Evolutionary conservation across 2,888 invertebrate species (phyloP).

Genomic region (Drosophila subquinaria): DNA sequence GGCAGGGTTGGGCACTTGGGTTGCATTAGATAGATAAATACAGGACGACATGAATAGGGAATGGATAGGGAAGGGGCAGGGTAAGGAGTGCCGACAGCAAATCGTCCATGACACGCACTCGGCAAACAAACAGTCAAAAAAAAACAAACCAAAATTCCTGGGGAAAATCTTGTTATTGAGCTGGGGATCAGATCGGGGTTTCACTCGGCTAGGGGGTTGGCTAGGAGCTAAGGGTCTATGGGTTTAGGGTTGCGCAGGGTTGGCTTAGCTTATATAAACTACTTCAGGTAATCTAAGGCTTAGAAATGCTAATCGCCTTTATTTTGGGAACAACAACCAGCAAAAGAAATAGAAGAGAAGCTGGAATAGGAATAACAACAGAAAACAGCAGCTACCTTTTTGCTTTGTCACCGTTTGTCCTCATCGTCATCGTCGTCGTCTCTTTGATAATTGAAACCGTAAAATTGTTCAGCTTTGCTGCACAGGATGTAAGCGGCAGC

Average conservation of each 20-base stretch:
- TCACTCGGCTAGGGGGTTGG: slow-evolving; percentile 2
- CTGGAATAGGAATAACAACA: slow-evolving; percentile 7
- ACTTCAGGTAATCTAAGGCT: slow-evolving; percentile 82
- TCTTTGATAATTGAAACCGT: slow-evolving; percentile 80
- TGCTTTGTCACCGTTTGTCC: slow-evolving; percentile 74
- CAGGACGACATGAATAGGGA: slow-evolving; percentile 3
- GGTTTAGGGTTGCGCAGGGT: slow-evolving; percentile 23
- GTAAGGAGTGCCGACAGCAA: slow-evolving; percentile 37
- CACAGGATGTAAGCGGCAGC: slow-evolving; percentile 64
- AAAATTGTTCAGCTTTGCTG: slow-evolving; percentile 77
- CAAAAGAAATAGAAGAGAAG: slow-evolving; percentile 14
- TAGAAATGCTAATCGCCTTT: slow-evolving; percentile 82
- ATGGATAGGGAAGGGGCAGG: neutral
- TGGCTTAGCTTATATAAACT: slow-evolving; percentile 71
- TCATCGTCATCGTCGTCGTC: slow-evolving; percentile 28
- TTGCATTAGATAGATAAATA: slow-evolving; percentile 32
- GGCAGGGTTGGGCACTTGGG: slow-evolving; percentile 29
- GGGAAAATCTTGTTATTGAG: slow-evolving; percentile 72
- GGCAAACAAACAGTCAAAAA: slow-evolving; percentile 42
- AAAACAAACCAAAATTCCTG: slow-evolving; percentile 23
- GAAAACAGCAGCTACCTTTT: slow-evolving; percentile 62
- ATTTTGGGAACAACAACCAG: slow-evolving; percentile 56
- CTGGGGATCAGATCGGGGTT: slow-evolving; percentile 28
- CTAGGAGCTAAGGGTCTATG: neutral
- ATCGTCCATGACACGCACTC: slow-evolving; percentile 44